Percentiles rank a stretch among this genome's conserved stretches.
phyloP scores from a whole-genome alignment of 2,113 vertebrate genomes.

The Zosterops lateralis region DNA sequence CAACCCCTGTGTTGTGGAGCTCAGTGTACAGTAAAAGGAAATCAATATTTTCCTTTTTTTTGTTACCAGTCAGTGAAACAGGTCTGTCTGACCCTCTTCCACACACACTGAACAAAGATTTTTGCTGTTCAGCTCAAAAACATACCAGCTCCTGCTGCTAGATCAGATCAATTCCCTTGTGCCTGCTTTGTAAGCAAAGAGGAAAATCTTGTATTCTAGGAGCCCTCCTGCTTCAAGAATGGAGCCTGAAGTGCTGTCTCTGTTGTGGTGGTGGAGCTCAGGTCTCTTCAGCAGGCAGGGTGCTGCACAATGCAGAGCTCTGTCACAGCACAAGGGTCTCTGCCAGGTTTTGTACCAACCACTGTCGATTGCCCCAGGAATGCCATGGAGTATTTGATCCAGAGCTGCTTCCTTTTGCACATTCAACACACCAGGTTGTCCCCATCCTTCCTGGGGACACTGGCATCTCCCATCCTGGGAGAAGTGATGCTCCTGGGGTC shows the following conservation, averaged over 20 bases:
- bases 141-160: background rate
- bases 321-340: background rate
- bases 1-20: background rate
- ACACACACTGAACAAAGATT: background rate
- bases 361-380: background rate
- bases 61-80: background rate
- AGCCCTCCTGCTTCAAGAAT: background rate
- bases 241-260: background rate
- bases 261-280: background rate
- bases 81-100: background rate
- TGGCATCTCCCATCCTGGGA: too few relatives aligned
- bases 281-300: background rate
- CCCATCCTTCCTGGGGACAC: background rate
- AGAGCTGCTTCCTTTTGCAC: background rate
- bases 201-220: background rate
- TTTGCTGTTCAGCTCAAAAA: background rate
- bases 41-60: background rate
- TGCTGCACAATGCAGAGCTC: background rate
- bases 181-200: background rate
- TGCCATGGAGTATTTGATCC: background rate
- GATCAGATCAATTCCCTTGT: background rate
- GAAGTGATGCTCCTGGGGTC: fast-evolving
- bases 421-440: fast-evolving
- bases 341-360: background rate
- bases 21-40: background rate